These are phyloP conservation scores for Lithodes maja DNA, from an alignment of 2,888 invertebrate genomes.

Conservation along the genomic window DNA sequence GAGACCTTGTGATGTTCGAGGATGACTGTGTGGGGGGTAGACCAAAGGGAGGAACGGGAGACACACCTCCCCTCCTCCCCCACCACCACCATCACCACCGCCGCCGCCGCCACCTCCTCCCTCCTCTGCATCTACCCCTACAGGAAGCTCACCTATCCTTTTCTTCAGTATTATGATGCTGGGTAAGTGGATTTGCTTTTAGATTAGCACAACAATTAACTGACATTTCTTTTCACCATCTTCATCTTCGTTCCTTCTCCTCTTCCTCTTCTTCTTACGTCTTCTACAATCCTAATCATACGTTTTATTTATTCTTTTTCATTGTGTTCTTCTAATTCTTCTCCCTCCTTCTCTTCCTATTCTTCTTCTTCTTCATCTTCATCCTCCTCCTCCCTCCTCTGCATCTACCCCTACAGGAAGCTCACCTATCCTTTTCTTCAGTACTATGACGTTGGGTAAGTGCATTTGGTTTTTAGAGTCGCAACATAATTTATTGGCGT, in stretches of 20 bases:
- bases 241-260: background rate
- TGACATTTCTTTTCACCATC: background rate
- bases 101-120: background rate
- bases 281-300: background rate
- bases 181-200: background rate
- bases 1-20: background rate
- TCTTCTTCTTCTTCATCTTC: no score
- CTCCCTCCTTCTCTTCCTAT: no score
- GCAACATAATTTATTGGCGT: background rate
- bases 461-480: background rate
- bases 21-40: background rate
- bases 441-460: background rate
- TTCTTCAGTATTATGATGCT: background rate
- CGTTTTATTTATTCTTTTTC: no score
- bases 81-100: no score
- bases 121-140: background rate
- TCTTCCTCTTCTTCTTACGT: background rate
- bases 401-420: background rate
- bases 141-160: background rate
- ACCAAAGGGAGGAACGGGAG: background rate
- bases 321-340: no score
- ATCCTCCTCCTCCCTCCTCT: background rate
- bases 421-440: background rate
- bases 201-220: background rate
- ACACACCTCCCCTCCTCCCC: background rate